Evolutionary conservation across 2,113 vertebrate genomes (phyloP).

Genomic region (Menura novaehollandiae): DNA sequence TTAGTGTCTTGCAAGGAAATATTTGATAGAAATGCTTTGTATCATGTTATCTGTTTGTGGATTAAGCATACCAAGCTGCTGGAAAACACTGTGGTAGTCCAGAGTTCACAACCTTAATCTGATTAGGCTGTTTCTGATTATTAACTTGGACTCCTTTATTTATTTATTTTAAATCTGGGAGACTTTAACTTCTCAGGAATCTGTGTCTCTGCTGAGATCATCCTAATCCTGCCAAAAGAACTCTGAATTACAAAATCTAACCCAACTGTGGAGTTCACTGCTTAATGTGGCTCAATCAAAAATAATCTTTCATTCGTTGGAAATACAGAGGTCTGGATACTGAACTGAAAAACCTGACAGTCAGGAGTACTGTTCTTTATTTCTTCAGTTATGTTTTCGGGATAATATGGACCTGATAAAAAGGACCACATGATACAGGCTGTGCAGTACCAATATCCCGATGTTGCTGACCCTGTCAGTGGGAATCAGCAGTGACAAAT

Average conservation of each 20-base stretch:
- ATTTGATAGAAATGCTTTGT: conserved; percentile 38
- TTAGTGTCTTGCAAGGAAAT: conserved; percentile 45
- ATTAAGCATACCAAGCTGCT: conserved; percentile 49
- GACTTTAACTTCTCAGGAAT: conserved; percentile 52
- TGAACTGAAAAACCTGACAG: not conserved
- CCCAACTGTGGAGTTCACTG: conserved; percentile 19
- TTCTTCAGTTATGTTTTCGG: not conserved
- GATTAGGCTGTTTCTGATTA: conserved; percentile 56
- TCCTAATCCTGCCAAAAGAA: conserved; percentile 46
- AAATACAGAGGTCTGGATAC: not conserved
- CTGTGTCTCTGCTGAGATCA: conserved; percentile 47
- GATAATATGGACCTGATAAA: not conserved
- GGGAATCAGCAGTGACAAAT: not conserved
- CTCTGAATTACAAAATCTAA: conserved; percentile 54
- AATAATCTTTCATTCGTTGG: not conserved
- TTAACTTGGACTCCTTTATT: conserved; percentile 53
- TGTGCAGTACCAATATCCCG: not conserved
- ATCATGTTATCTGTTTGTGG: conserved; percentile 22
- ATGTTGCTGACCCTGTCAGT: not conserved
- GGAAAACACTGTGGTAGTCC: conserved; percentile 18
- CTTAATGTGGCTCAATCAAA: conserved; percentile 11
- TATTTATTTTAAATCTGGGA: conserved; percentile 53
- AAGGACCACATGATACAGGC: not conserved
- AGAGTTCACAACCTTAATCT: conserved; percentile 65
- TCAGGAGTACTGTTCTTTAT: not conserved